Base-by-base conservation (phyloP, 2,888 invertebrate genomes). In the Nipponacmea schrenckii region DNA sequence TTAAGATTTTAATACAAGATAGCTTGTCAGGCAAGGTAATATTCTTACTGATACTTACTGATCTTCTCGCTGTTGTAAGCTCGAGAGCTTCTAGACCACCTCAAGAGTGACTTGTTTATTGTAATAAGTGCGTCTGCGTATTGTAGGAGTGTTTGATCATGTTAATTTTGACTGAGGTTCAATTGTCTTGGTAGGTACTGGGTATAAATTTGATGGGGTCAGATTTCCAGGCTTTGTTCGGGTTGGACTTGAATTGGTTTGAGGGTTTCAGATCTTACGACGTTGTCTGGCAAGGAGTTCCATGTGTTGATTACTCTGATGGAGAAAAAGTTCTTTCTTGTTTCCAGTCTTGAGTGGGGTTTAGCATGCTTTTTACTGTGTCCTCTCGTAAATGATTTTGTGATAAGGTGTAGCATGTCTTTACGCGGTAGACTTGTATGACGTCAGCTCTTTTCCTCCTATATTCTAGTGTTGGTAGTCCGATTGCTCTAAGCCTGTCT, bases 361-460 rank as follows among this genome's bases (percentile, higher is more conserved):
- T 71, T 71, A 12, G 24, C 24, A 7, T 70, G n/a, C 67, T 70
- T 73, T 7, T 27, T 12, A 27, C n/a, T 31, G 39, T 64, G 45
- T 56, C 73, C 67, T 45, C 70, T 70, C 1, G 50, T 68, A 20
- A 24, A 24, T 2, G 1, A 31, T 26, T 39, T 39, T 63, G 56
- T 48, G 56, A 15, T 62, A 20, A 68, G 10, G 31, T 66, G 45
- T 46, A 72, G 62, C 24, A 67, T 44, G 24, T 67, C 50, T 24
- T 46, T 44, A 50, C 50, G 39, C 69, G 68, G 31, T 62, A 69
- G 3, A 39, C 45, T 65, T 70, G 67, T 24, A 68, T 74, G 68
- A 74, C 67, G 56, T 74, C 70, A 15, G 69, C 71, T 5, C 69
- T 45, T 15, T 68, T n/a, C 4, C 67, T 64, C 5, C 72, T 17